phyloP scores from a whole-genome alignment of 2,888 invertebrate genomes.

The Diadegma fenestrale region DNA sequence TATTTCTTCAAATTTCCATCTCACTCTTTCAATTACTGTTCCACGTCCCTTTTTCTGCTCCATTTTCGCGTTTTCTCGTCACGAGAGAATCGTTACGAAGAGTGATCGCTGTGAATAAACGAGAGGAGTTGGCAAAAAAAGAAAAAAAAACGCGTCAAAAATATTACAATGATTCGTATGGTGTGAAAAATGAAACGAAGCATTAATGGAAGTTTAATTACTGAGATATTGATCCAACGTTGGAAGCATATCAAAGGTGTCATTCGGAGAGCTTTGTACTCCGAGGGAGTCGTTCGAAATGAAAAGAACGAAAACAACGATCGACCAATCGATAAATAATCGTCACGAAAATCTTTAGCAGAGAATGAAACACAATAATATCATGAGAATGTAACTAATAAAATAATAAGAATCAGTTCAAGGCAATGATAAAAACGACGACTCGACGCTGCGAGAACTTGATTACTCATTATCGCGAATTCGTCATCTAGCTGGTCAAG shows the following conservation, averaged over 20 bases:
- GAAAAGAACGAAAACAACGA: neutral
- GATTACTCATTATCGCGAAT: constrained; percentile 58
- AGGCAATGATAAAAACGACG: constrained; percentile 25
- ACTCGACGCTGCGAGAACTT: constrained; percentile 59
- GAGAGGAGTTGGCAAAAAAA: neutral
- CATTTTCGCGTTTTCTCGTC: constrained; percentile 5
- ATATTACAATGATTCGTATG: neutral
- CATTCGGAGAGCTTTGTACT: constrained; percentile 27
- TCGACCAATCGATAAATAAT: constrained; percentile 34
- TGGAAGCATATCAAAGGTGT: constrained; percentile 21
- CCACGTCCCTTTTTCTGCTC: neutral
- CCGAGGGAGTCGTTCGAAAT: constrained; percentile 40
- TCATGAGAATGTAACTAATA: neutral
- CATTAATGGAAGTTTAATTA: constrained; percentile 49
- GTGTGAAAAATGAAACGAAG: constrained; percentile 14
- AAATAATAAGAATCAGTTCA: constrained; percentile 10
- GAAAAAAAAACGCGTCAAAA: neutral
- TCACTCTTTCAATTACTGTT: neutral
- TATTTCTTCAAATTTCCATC: neutral
- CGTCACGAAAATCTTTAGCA: constrained; percentile 21
- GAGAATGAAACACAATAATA: constrained; percentile 2
- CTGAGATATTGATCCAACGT: constrained; percentile 41
- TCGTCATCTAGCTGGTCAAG: constrained; percentile 33
- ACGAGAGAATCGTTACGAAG: neutral
- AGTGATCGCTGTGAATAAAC: constrained; percentile 3